phyloP scores from a whole-genome alignment of 1,140 invertebrate species.

The Leptestheria dahalacensis region DNA sequence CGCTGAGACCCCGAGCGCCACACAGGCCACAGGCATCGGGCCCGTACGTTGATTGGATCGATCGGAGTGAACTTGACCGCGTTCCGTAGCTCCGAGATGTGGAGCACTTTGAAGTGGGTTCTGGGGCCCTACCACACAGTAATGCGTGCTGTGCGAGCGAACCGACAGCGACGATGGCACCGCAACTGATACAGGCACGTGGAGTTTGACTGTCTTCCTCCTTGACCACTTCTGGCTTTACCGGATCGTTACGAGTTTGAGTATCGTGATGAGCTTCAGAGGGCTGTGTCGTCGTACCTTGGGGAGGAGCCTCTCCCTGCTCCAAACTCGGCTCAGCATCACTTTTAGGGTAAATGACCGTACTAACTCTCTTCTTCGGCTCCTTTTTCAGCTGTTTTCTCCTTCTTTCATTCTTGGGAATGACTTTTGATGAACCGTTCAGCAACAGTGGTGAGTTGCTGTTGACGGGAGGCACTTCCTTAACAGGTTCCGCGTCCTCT shows the following conservation, averaged over 20 bases:
- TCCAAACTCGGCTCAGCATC: background rate
- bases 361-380: background rate
- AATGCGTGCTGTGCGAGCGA: background rate
- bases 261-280: too few relatives aligned
- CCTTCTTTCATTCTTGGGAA: background rate
- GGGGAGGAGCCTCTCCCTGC: too few relatives aligned
- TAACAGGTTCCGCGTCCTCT: too few relatives aligned
- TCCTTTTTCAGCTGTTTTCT: background rate
- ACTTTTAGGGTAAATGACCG: background rate
- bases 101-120: background rate
- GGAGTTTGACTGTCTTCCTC: too few relatives aligned
- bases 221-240: too few relatives aligned
- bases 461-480: too few relatives aligned
- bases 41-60: slow-evolving; percentile 10
- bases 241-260: too few relatives aligned
- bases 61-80: background rate
- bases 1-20: slow-evolving; percentile 9
- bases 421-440: background rate
- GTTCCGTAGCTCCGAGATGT: background rate
- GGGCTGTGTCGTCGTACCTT: too few relatives aligned
- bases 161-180: too few relatives aligned
- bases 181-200: too few relatives aligned
- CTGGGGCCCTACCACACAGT: background rate
- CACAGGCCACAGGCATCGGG: slow-evolving; percentile 8
- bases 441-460: background rate